phyloP scores from a whole-genome alignment of 2,797 vertebrate species.

The Alca torda region DNA sequence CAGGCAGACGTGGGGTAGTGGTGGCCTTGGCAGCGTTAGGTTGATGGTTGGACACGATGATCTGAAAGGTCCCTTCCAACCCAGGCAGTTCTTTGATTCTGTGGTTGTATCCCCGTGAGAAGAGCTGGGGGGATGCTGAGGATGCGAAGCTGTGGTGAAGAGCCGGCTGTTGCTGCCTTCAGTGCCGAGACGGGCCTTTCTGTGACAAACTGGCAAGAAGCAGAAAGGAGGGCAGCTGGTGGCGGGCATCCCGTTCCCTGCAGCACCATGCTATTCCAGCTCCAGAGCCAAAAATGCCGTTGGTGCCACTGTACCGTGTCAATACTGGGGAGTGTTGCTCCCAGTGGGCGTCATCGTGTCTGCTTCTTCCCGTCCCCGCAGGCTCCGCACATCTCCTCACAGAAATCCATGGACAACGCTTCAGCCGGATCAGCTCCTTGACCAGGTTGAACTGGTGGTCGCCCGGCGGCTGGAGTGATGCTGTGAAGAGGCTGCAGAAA shows the following conservation, averaged over 20 bases:
- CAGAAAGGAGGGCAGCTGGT: background rate
- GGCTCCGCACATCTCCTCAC: background rate
- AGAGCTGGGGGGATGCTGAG: background rate
- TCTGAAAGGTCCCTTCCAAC: background rate
- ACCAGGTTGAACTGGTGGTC: background rate
- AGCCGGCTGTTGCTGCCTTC: too few relatives aligned
- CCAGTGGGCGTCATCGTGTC: background rate
- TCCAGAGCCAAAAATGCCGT: background rate
- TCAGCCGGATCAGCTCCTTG: background rate
- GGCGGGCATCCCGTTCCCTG: background rate
- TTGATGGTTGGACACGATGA: background rate
- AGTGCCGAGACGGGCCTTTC: background rate
- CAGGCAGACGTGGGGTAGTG: background rate
- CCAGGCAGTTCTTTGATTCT: background rate
- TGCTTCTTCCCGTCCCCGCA: background rate
- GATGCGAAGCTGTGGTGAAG: background rate
- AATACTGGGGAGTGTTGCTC: background rate
- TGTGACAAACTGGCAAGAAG: background rate
- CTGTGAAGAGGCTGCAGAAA: background rate
- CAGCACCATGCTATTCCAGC: background rate
- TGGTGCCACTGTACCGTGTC: fast-evolving
- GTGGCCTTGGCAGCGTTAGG: background rate
- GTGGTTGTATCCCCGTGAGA: background rate
- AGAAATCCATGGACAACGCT: background rate
- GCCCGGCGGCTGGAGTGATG: background rate